Conservation (phyloP, 1,140 invertebrate genomes). For the Eciton burchellii region DNA sequence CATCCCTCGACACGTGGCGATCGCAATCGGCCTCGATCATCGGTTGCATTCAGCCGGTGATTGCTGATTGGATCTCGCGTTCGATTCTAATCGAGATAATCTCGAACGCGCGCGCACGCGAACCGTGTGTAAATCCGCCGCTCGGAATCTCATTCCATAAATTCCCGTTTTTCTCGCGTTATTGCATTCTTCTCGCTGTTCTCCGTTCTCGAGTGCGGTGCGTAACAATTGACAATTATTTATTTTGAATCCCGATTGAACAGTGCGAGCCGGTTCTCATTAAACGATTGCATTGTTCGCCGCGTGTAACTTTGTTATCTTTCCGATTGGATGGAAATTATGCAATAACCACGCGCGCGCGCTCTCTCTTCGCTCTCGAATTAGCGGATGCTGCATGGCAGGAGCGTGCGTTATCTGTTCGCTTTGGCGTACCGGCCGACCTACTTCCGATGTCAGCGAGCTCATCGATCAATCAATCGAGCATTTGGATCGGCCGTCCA, state of each 20-base stretch:
- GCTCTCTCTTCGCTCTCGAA: background rate
- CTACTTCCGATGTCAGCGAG: conserved; percentile 39
- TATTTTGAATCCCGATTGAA: background rate
- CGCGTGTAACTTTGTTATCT: background rate
- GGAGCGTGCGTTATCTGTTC: background rate
- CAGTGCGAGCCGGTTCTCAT: background rate
- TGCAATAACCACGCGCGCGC: background rate
- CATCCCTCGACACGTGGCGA: background rate
- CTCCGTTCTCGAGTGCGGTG: background rate
- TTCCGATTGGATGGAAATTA: background rate
- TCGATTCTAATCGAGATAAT: conserved; percentile 28
- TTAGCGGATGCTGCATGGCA: background rate
- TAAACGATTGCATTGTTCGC: background rate
- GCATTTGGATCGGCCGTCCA: conserved; percentile 51
- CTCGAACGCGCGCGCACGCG: background rate
- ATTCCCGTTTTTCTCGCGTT: background rate
- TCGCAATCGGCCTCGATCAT: conserved; percentile 27
- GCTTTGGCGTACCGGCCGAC: conserved; percentile 8
- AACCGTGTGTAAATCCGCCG: background rate
- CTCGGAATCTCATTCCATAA: background rate
- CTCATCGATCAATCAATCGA: conserved; percentile 55
- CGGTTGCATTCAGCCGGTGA: background rate
- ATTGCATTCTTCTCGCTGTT: background rate
- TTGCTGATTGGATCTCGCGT: background rate
- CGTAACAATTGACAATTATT: no score